phyloP scores from a whole-genome alignment of 2,797 vertebrate species.

The Lagocephalus sceleratus region DNA sequence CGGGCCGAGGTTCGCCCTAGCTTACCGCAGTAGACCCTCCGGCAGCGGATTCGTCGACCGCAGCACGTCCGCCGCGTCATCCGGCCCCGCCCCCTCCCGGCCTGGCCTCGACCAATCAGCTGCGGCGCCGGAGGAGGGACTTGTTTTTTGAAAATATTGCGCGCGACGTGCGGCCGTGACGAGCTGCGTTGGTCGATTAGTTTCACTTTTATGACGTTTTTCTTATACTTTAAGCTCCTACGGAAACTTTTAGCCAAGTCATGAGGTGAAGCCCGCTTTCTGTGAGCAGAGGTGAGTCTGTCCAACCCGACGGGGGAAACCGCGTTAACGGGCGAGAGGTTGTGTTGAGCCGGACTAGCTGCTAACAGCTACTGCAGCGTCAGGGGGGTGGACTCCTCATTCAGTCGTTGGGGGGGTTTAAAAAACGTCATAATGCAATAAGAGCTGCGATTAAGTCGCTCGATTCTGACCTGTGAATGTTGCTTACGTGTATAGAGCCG shows the following conservation, averaged over 20 bases:
- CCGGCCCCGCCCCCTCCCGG: conserved; percentile 6
- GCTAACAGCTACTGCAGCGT: background rate
- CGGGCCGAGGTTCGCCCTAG: background rate
- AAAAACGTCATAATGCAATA: background rate
- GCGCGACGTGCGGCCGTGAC: conserved; percentile 28
- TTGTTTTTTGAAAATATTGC: conserved; percentile 80
- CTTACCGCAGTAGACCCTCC: conserved; percentile 50
- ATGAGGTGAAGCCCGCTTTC: background rate
- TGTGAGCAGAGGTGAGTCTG: background rate
- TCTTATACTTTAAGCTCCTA: too few relatives aligned
- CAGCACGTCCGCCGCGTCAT: conserved; percentile 25
- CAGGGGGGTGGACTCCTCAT: background rate
- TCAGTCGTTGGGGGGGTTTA: background rate
- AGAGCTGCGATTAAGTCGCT: too few relatives aligned
- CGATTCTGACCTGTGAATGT: too few relatives aligned
- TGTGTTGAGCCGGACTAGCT: background rate
- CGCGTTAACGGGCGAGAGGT: background rate
- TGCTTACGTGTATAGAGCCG: too few relatives aligned
- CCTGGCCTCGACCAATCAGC: conserved; percentile 56
- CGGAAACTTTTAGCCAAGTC: background rate
- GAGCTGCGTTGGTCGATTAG: background rate
- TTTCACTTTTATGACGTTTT: too few relatives aligned
- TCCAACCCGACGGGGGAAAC: background rate
- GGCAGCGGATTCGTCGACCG: conserved; percentile 22
- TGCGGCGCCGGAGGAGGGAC: conserved; percentile 40